Evolutionary conservation across 2,797 vertebrate species (phyloP).

Genomic region (Sorex maritimensis): DNA sequence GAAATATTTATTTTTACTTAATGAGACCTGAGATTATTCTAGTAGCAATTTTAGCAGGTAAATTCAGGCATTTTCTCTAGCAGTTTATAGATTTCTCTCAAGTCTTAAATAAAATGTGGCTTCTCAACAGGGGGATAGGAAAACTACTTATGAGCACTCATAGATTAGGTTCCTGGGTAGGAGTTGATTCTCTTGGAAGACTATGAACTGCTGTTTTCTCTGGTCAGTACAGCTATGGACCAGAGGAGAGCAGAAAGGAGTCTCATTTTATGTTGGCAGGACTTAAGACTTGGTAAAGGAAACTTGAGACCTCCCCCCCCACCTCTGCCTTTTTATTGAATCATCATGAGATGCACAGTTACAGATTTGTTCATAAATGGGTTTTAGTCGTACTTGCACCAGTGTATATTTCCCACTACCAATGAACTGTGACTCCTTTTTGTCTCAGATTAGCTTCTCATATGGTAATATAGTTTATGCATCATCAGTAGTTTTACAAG

Average conservation of each 20-base stretch:
- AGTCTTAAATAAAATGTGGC: not conserved
- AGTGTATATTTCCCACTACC: no score
- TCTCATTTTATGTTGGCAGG: not conserved
- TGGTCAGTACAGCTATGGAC: not conserved
- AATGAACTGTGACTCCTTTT: not conserved
- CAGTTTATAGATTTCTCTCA: not conserved
- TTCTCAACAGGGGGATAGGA: not conserved
- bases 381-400: no score
- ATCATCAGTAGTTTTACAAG: constrained; percentile 44
- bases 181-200: not conserved
- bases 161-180: constrained; percentile 12
- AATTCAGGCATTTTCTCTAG: not conserved
- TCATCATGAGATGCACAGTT: no score
- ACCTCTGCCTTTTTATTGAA: not conserved
- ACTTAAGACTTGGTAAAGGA: constrained; percentile 46
- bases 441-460: not conserved
- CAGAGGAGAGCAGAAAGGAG: not conserved
- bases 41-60: not conserved
- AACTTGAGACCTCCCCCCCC: not conserved
- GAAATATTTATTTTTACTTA: not conserved
- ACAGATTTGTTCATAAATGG: no score
- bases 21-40: constrained; percentile 8
- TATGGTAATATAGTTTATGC: constrained; percentile 1
- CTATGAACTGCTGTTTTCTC: not conserved
- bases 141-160: not conserved